Percentiles rank a stretch among this genome's conserved stretches.
Conservation (phyloP, 1,140 invertebrate genomes). For the Tetramorium simillimum region DNA sequence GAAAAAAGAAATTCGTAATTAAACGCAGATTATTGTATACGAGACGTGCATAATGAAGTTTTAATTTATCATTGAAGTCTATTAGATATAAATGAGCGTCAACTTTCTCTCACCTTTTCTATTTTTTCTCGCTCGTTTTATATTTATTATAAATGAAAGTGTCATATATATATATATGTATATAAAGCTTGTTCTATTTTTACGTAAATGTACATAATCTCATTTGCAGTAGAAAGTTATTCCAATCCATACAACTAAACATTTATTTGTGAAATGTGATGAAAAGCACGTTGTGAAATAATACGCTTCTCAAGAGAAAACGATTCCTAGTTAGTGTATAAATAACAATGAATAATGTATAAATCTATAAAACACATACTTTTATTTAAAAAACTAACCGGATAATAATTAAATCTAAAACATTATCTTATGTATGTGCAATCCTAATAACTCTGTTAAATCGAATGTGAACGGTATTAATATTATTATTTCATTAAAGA, state of each 20-base stretch:
- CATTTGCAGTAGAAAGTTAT: not conserved
- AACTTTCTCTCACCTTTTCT: not conserved
- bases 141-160: not conserved
- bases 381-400: not conserved
- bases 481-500: not conserved
- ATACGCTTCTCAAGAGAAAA: not conserved
- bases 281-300: not conserved
- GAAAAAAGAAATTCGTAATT: not conserved
- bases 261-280: not conserved
- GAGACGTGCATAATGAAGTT: not conserved
- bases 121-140: not conserved
- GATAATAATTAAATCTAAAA: not conserved
- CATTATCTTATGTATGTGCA: not conserved
- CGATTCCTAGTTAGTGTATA: not conserved
- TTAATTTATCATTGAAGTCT: not conserved
- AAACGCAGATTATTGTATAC: conserved; percentile 1
- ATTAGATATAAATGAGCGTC: not conserved
- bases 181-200: not conserved
- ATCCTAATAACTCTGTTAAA: not conserved
- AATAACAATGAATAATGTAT: conserved; percentile 7
- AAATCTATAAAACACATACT: not conserved
- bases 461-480: not conserved
- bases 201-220: not conserved
- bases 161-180: not conserved
- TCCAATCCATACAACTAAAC: not conserved